A percentile compares a stretch with the other conserved stretches of the same genome.
Conservation (phyloP, 2,888 invertebrate species). For the Xanthostigma xanthostigma region DNA sequence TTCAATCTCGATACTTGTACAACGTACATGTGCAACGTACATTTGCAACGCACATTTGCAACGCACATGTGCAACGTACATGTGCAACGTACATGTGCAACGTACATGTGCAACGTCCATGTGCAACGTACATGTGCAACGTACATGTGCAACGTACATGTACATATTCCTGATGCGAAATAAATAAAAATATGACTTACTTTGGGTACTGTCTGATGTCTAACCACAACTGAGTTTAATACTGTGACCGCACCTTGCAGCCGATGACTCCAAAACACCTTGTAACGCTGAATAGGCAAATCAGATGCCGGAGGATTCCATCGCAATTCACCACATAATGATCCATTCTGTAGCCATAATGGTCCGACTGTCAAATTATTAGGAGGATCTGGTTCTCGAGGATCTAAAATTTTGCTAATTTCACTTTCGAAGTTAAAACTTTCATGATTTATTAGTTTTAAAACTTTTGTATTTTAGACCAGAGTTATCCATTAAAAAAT, state of each 20-base stretch:
- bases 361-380: slow-evolving; percentile 41
- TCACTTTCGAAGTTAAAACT: slow-evolving; percentile 9
- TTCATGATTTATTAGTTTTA: too few relatives aligned
- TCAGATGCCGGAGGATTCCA: slow-evolving; percentile 60
- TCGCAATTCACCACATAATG: slow-evolving; percentile 41
- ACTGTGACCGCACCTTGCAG: slow-evolving; percentile 42
- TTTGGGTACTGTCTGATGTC: slow-evolving; percentile 45
- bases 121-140: too few relatives aligned
- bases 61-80: too few relatives aligned
- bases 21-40: too few relatives aligned
- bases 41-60: too few relatives aligned
- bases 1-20: too few relatives aligned
- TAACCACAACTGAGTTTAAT: slow-evolving; percentile 45
- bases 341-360: slow-evolving; percentile 28
- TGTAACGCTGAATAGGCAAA: slow-evolving; percentile 53
- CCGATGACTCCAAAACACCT: slow-evolving; percentile 59
- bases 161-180: too few relatives aligned
- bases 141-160: too few relatives aligned
- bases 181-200: slow-evolving; percentile 23
- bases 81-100: too few relatives aligned
- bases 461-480: not conserved
- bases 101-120: too few relatives aligned
- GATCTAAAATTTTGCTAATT: slow-evolving; percentile 25
- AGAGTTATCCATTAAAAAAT: not conserved
- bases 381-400: slow-evolving; percentile 45